Conservation (phyloP, 2,888 invertebrate genomes). For the Drosophila mettleri region DNA sequence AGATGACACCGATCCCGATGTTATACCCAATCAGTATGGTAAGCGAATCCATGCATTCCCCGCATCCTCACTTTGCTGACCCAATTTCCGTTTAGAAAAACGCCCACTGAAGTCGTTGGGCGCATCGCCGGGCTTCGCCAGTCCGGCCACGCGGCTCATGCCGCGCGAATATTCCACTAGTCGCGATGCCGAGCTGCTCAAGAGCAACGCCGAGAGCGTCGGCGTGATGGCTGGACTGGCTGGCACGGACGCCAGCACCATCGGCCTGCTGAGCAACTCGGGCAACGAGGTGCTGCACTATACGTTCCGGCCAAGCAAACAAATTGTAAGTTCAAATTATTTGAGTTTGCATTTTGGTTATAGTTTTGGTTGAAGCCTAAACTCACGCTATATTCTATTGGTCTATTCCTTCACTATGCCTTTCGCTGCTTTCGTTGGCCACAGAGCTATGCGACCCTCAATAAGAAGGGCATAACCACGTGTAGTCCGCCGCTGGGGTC, state of each 20-base stretch:
- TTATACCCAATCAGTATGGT: slow-evolving; percentile 95
- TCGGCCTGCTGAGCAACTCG: slow-evolving; percentile 75
- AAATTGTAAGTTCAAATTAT: slow-evolving; percentile 83
- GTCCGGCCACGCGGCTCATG: slow-evolving; percentile 84
- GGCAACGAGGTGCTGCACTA: slow-evolving; percentile 85
- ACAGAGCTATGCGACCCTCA: slow-evolving; percentile 93
- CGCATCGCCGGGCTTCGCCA: slow-evolving; percentile 84
- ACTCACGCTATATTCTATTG: slow-evolving; percentile 8
- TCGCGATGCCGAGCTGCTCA: slow-evolving; percentile 79
- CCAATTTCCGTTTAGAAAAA: slow-evolving; percentile 77
- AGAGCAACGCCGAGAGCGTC: slow-evolving; percentile 68
- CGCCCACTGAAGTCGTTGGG: slow-evolving; percentile 84
- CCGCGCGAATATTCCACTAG: slow-evolving; percentile 83
- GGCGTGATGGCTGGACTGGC: slow-evolving; percentile 36
- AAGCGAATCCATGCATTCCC: slow-evolving; percentile 80
- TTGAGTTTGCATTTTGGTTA: background rate
- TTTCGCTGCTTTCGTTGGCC: slow-evolving; percentile 52
- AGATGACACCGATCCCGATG: slow-evolving; percentile 92
- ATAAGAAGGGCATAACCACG: slow-evolving; percentile 88
- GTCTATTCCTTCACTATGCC: background rate
- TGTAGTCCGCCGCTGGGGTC: slow-evolving; percentile 84
- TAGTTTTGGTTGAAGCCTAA: background rate
- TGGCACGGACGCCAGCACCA: slow-evolving; percentile 66
- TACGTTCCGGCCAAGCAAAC: slow-evolving; percentile 85
- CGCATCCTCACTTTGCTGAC: background rate